Percentiles rank a stretch among this genome's conserved stretches.
These are phyloP conservation scores for Danaus plexippus DNA, from an alignment of 1,140 invertebrate genomes.

Conservation along the genomic window DNA sequence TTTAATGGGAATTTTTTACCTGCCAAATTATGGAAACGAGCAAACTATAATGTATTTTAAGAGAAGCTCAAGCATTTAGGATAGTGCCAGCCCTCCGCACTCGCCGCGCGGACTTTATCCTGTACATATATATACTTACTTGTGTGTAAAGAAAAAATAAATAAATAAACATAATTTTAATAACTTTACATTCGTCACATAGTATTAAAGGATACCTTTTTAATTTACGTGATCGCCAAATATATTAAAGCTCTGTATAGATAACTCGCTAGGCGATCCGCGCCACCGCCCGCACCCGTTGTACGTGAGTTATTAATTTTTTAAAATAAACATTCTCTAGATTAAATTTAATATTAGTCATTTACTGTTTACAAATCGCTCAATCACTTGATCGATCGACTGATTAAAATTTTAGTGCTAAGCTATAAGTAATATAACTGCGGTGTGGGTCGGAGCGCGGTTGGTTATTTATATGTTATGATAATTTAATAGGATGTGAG, in stretches of 20 bases:
- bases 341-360: constrained; percentile 72
- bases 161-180: constrained; percentile 55
- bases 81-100: constrained; percentile 34
- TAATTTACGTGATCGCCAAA: constrained; percentile 70
- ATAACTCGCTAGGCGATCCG: constrained; percentile 31
- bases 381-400: constrained; percentile 71
- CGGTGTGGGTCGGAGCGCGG: constrained; percentile 26
- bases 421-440: constrained; percentile 60
- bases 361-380: constrained; percentile 70
- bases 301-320: constrained; percentile 61
- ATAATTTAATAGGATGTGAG: too few species aligned
- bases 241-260: constrained; percentile 65
- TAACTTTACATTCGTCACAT: constrained; percentile 61
- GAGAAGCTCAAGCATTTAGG: constrained; percentile 68
- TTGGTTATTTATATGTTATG: constrained; percentile 6
- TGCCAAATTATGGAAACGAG: constrained; percentile 65
- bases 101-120: constrained; percentile 38
- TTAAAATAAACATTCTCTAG: constrained; percentile 69
- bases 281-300: constrained; percentile 42
- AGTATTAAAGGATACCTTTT: constrained; percentile 58
- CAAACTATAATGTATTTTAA: constrained; percentile 61
- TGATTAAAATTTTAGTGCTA: constrained; percentile 72
- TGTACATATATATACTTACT: constrained; percentile 65
- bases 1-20: constrained; percentile 60
- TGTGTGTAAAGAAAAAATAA: constrained; percentile 48